These are phyloP conservation scores for Leptopilina myrica DNA, from an alignment of 2,888 invertebrate species.

Conservation along the genomic window DNA sequence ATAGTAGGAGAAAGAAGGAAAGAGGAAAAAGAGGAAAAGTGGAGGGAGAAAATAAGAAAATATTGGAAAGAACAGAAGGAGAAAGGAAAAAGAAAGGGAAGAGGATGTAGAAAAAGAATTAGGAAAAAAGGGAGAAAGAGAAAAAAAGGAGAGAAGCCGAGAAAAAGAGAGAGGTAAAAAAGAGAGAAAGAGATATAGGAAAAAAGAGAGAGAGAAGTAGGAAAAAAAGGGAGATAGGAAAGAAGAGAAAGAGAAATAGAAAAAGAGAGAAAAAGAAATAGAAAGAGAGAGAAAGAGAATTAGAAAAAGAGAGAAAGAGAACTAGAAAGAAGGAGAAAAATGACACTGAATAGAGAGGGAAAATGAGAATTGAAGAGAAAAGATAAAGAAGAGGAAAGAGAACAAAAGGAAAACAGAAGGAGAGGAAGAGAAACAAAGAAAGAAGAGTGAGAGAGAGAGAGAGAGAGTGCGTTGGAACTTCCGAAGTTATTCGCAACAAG, in stretches of 20 bases:
- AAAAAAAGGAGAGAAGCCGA: too few species aligned
- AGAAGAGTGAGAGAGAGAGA: constrained; percentile 27
- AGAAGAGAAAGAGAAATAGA: background rate
- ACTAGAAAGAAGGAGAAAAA: constrained; percentile 16
- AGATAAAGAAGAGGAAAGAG: background rate
- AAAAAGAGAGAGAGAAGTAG: background rate
- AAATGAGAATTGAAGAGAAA: background rate
- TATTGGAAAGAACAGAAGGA: too few species aligned
- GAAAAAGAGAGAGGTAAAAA: background rate
- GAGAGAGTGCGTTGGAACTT: constrained; percentile 59
- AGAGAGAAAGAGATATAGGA: background rate
- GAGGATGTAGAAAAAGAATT: too few species aligned
- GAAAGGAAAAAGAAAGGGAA: background rate
- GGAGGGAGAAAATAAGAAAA: too few species aligned
- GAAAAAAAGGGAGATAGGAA: background rate
- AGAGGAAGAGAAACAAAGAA: constrained; percentile 38
- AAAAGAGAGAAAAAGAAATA: constrained; percentile 1
- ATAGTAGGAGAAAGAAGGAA: too few species aligned
- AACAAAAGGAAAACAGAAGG: constrained; percentile 36
- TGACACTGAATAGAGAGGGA: background rate
- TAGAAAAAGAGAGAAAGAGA: constrained; percentile 36
- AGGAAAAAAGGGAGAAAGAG: too few species aligned
- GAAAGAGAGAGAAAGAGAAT: constrained; percentile 43
- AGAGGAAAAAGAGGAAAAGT: too few species aligned
- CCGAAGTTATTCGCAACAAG: constrained; percentile 68